Evolutionary conservation across 2,797 vertebrate species (phyloP), one percentile per base, ranked within the genome.

Genomic region (Scolopax bukidnonensis): DNA sequence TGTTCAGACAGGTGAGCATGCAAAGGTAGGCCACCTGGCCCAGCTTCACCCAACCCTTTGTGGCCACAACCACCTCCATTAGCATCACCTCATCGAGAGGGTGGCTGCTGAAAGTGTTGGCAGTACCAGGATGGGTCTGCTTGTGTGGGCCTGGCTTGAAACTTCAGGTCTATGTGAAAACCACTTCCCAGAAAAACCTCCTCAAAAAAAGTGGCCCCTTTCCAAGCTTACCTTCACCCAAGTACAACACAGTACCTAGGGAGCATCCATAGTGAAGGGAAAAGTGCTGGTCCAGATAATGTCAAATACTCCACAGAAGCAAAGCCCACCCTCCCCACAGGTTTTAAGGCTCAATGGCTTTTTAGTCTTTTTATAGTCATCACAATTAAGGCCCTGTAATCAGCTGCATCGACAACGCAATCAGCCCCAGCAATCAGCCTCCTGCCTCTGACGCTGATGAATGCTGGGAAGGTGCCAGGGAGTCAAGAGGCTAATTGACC

Each of bases 341-440:
- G 10, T 17, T 70, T 70, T 38, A 43, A 59, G 32, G 11, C 24
- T 95, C 36, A 3, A 18, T 87, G 60, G 32, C 50, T 89, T 94
- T 74, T 95, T 18, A 89, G 56, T 47, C 56, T 64, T 78, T 77
- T 77, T 59, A 24, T 38, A 69, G 71, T 75, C 56, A n/a, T 85
- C 43, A 41, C 68, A 93, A 92, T 95, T 88, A 97, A 76, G 81
- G n/a, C 53, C 48, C 19, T 59, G n/a, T 60, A 81, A 93, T 96
- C 92, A 91, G 53, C 63, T 56, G 60, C 54, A 68, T 57, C 3
- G 1, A 85, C 28, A n/a, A 21, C 0, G 61, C 82, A 97, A 93
- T 95, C 95, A 97, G 84, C 53, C 81, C 63, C 92, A 89, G 92
- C 87, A 96, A 96, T 97, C 97, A 96, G 77, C 92, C 95, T 92